A percentile compares a stretch with the other conserved stretches of the same genome.
Conservation (phyloP, 37 sponge, comb jelly and placozoan species). For the Haliclona indistincta region DNA sequence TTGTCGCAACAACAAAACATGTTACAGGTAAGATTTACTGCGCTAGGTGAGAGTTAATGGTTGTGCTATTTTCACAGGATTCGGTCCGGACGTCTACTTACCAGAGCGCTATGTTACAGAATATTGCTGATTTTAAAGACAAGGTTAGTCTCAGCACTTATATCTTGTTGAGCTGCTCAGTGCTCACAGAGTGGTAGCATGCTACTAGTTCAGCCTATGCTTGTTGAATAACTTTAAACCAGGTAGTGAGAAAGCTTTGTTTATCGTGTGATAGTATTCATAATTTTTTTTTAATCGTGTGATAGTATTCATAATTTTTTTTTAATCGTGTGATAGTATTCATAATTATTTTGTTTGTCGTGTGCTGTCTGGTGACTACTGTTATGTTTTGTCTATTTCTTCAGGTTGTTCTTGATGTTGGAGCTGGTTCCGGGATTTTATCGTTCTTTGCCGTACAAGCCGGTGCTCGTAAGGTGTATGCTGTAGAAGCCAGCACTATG, state of each 20-base stretch:
- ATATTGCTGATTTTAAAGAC: conserved; percentile 82
- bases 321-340: too few relatives aligned
- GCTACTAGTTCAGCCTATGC: not conserved
- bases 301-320: not conserved
- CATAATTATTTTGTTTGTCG: too few relatives aligned
- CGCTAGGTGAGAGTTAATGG: not conserved
- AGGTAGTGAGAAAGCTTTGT: not conserved
- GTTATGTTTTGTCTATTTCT: too few relatives aligned
- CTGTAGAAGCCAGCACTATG: conserved; percentile 91
- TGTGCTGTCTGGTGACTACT: too few relatives aligned
- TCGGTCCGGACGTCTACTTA: conserved; percentile 91
- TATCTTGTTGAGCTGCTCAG: not conserved
- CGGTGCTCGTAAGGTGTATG: conserved; percentile 88
- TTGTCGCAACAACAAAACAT: conserved; percentile 99
- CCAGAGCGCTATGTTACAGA: conserved; percentile 95
- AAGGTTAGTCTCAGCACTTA: conserved; percentile 82
- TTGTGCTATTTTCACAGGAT: conserved; percentile 52
- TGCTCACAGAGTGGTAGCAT: too few relatives aligned
- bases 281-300: too few relatives aligned
- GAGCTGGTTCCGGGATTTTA: conserved; percentile 89
- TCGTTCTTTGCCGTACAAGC: conserved; percentile 97
- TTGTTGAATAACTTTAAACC: not conserved
- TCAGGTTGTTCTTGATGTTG: conserved; percentile 95
- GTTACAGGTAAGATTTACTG: conserved; percentile 64
- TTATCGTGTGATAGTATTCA: too few relatives aligned